Base-by-base conservation (phyloP, 2,888 invertebrate species). In the Seira ritae region DNA sequence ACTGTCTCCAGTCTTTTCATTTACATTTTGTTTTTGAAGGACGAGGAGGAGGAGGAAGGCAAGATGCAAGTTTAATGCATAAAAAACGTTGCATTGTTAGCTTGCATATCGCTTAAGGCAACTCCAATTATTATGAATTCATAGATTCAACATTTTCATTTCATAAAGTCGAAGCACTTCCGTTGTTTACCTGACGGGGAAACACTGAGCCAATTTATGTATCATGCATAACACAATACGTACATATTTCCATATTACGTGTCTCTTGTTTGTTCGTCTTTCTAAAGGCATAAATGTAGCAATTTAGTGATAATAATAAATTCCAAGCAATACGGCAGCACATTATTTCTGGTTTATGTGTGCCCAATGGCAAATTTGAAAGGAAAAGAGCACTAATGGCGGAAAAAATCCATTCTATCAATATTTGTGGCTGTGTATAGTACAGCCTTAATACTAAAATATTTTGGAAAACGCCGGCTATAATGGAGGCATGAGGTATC, bases 381-480 rank as follows among this genome's bases (percentile, higher is more conserved):
- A 55, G 55, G 55, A 55, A 55, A 55, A 55, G 55, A 55, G 55
- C 55, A 8, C 15, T 55, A 55, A 55, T 55, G 55, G 55, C 17
- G 1, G 55, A 55, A 80, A 55, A 80, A 82, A 82, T 77, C 76
- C 68, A 77, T 77, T 82, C 72, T 76, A 82, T 82, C 82, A 82
- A 82, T 82, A 82, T 82, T 82, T 76, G 82, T 65, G 65, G 65
- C 46, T 55, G 55, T 55, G 17, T 55, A 31, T 31, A 31, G 31
- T 31, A 31, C 31, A 31, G 2, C 2, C 31, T 31, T 31, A 31
- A 31, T 31, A 4, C 31, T 55, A 8, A 12, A 12, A 8, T 55
- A 55, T 55, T 3, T 55, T 55, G 55, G 42, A 12, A 42, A 42
- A 12, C 42, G 42, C 42, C 6, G 42, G 42, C 12, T 42, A 12